These are phyloP conservation scores for Diorhabda sublineata DNA, from an alignment of 1,140 invertebrate genomes.

Conservation along the genomic window DNA sequence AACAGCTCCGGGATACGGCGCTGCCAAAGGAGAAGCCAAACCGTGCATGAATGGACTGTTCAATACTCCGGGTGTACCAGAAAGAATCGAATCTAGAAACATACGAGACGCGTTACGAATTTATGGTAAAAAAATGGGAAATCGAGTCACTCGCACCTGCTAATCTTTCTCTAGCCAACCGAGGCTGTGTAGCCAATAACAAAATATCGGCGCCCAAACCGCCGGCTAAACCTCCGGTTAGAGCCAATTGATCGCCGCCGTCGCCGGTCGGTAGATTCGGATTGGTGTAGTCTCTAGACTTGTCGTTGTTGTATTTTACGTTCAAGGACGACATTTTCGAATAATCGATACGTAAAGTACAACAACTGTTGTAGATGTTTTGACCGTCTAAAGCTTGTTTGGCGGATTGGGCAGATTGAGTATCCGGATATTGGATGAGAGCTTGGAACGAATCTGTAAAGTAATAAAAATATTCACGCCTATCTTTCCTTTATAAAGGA, in stretches of 20 bases:
- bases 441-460: constrained; percentile 97
- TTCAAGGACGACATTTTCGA: constrained; percentile 96
- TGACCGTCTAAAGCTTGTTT: constrained; percentile 96
- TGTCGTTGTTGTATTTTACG: constrained; percentile 99
- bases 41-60: constrained; percentile 79
- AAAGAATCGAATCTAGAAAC: constrained; percentile 41
- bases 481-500: neutral
- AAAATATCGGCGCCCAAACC: constrained; percentile 54
- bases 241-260: constrained; percentile 48
- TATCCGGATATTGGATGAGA: constrained; percentile 96
- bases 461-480: neutral
- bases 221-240: constrained; percentile 57
- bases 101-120: constrained; percentile 5
- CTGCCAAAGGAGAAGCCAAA: constrained; percentile 64
- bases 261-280: constrained; percentile 94
- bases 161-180: constrained; percentile 46
- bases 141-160: constrained; percentile 35
- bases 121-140: neutral
- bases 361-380: constrained; percentile 98
- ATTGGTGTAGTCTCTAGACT: constrained; percentile 98
- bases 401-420: constrained; percentile 91
- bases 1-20: constrained; percentile 63
- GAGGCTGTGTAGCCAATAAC: constrained; percentile 48
- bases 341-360: constrained; percentile 98
- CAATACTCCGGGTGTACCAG: constrained; percentile 72